A percentile compares a stretch with the other conserved stretches of the same genome.
Evolutionary conservation across 2,113 vertebrate species (phyloP).

Genomic region (Cathartes aura): DNA sequence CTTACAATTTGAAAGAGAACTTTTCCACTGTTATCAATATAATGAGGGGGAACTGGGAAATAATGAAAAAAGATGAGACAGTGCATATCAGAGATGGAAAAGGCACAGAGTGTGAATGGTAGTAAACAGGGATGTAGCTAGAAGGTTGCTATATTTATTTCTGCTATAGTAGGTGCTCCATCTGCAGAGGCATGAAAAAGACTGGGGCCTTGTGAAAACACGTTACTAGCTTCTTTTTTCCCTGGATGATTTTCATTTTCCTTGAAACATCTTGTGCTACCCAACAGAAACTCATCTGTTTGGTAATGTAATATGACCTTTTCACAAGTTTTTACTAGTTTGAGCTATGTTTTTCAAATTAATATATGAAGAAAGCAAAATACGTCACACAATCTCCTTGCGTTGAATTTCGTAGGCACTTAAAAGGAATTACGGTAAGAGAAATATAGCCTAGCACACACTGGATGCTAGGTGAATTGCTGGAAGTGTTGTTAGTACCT

Average conservation of each 20-base stretch:
- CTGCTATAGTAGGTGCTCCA: not conserved
- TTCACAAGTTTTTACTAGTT: not conserved
- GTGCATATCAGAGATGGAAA: not conserved
- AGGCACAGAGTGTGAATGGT: not conserved
- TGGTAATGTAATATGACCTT: not conserved
- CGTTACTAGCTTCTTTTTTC: not conserved
- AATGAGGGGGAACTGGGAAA: not conserved
- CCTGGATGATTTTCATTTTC: not conserved
- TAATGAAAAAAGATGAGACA: not conserved
- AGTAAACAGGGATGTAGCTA: not conserved
- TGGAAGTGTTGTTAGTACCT: not conserved
- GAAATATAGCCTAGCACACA: not conserved
- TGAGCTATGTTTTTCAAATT: not conserved
- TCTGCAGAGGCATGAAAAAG: not conserved
- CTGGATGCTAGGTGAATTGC: not conserved
- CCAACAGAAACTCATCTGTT: not conserved
- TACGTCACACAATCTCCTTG: not conserved
- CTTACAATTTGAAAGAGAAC: not conserved
- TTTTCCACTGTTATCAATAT: not conserved
- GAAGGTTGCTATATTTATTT: not conserved
- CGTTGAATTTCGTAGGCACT: not conserved
- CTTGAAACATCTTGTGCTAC: not conserved
- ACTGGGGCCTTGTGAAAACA: not conserved
- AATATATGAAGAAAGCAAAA: not conserved
- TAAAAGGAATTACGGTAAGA: not conserved